Evolutionary conservation across 2,113 vertebrate genomes (phyloP).

Genomic region (Microcebus murinus): DNA sequence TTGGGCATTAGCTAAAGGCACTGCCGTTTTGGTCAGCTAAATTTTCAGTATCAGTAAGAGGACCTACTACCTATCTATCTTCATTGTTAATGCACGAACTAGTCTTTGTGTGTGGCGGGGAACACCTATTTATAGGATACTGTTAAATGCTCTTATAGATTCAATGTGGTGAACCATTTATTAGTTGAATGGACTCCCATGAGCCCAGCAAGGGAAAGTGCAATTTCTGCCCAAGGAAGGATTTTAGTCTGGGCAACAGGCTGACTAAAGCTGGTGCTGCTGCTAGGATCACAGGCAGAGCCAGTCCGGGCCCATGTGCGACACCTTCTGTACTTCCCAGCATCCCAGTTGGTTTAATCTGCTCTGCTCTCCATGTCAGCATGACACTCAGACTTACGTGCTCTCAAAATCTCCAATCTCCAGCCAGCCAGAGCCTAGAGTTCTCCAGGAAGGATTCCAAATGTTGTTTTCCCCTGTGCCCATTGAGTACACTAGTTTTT

Average conservation of each 20-base stretch:
- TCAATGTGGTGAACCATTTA: neutral
- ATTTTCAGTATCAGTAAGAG: neutral
- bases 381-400: neutral
- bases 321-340: neutral
- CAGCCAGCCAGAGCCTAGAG: neutral
- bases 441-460: neutral
- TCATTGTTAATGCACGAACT: neutral
- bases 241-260: neutral
- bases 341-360: neutral
- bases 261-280: too few species aligned
- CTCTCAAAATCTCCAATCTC: neutral
- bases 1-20: neutral
- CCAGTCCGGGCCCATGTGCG: fast-evolving
- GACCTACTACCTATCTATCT: neutral
- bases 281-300: neutral
- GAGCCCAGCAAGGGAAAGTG: neutral
- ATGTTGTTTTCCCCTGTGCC: neutral
- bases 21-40: neutral
- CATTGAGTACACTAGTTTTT: fast-evolving
- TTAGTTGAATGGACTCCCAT: neutral
- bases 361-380: too few species aligned
- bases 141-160: neutral
- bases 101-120: neutral
- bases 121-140: neutral
- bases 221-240: neutral